phyloP scores from a whole-genome alignment of 2,113 vertebrate species.

The Pangasianodon gigas region DNA sequence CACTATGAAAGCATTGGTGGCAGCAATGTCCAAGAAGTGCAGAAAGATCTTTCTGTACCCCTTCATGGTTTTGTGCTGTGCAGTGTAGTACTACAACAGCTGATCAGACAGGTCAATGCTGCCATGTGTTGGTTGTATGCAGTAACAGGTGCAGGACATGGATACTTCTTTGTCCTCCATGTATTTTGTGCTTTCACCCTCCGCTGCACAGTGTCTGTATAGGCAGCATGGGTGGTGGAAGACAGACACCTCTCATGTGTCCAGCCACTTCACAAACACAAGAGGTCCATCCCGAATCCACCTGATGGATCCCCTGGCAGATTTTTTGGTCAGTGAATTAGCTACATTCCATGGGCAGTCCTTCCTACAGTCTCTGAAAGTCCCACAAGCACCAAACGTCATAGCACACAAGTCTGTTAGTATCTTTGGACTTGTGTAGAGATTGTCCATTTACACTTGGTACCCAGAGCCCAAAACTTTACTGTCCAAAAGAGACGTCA shows the following conservation, averaged over 20 bases:
- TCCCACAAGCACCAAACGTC: constrained; percentile 41
- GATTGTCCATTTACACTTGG: constrained; percentile 40
- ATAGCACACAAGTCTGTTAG: constrained; percentile 3
- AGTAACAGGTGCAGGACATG: constrained; percentile 16
- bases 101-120: constrained; percentile 28
- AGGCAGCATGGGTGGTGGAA: constrained; percentile 44
- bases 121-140: constrained; percentile 21
- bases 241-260: constrained; percentile 31
- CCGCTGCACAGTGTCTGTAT: background rate
- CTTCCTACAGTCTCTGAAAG: constrained; percentile 4
- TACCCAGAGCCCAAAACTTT: constrained; percentile 18
- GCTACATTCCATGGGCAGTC: background rate
- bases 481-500: constrained; percentile 9
- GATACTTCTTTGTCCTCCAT: background rate
- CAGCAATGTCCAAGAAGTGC: constrained; percentile 43
- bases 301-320: background rate
- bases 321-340: background rate
- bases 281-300: constrained; percentile 36
- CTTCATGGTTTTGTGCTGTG: constrained; percentile 14
- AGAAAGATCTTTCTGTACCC: constrained; percentile 42
- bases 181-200: background rate
- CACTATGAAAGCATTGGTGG: constrained; percentile 17
- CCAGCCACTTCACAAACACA: constrained; percentile 53
- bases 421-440: constrained; percentile 47
- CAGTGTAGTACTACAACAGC: constrained; percentile 23